Evolutionary conservation across 2,888 invertebrate genomes (phyloP).

Genomic region (Papilio elwesi): DNA sequence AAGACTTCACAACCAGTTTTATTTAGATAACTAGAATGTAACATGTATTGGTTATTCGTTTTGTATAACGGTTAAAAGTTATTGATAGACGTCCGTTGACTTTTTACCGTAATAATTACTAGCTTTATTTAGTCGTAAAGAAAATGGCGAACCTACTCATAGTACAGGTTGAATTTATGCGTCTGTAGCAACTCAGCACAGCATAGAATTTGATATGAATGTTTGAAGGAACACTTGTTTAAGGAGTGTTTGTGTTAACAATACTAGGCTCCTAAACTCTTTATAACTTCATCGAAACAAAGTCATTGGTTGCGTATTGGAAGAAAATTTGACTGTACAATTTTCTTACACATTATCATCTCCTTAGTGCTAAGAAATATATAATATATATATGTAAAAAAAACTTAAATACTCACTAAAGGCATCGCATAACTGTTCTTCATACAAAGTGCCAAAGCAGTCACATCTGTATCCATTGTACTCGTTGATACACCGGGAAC

Average conservation of each 20-base stretch:
- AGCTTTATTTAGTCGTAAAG: neutral
- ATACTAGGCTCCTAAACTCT: no score
- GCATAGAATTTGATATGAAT: no score
- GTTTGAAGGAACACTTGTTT: no score
- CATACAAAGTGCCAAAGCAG: conserved; percentile 96
- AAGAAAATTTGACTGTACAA: no score
- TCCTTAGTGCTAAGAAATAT: no score
- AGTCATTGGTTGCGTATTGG: no score
- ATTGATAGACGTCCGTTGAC: conserved; percentile 3
- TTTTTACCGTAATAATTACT: conserved; percentile 9
- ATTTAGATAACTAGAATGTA: conserved; percentile 11
- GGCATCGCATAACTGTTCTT: conserved; percentile 95
- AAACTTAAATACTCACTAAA: conserved; percentile 88
- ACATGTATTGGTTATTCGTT: conserved; percentile 29
- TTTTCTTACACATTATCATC: no score
- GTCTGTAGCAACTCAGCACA: neutral
- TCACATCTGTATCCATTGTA: conserved; percentile 95
- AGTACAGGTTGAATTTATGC: neutral
- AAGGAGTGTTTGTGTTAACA: no score
- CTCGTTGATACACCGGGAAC: conserved; percentile 95
- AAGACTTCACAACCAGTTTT: neutral
- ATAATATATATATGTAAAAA: no score
- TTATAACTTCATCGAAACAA: no score
- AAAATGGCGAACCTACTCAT: neutral
- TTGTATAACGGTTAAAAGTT: conserved; percentile 19